phyloP scores from a whole-genome alignment of 2,888 invertebrate species.

The Drymonia ruficornis region DNA sequence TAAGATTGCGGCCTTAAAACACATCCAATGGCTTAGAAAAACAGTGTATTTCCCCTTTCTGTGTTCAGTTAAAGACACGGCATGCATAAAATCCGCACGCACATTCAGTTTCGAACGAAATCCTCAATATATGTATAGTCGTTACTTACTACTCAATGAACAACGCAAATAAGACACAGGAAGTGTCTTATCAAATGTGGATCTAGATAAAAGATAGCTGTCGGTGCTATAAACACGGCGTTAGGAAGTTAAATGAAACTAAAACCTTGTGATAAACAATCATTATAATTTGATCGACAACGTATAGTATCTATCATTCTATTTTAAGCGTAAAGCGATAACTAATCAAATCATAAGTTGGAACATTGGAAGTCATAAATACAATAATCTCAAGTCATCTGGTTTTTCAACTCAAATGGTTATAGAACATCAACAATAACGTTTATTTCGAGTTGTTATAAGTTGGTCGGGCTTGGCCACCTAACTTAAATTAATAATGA shows the following conservation, averaged over 20 bases:
- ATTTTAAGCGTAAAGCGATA: constrained; percentile 15
- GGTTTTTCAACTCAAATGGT: not conserved
- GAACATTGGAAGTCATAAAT: constrained; percentile 1
- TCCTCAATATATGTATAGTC: no score
- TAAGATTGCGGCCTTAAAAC: no score
- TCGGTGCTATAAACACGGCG: not conserved
- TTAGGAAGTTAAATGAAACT: not conserved
- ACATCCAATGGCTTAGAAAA: no score
- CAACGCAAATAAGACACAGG: no score
- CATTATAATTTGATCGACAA: constrained; percentile 38
- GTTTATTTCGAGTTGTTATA: not conserved
- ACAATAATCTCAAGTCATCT: not conserved
- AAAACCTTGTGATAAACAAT: constrained; percentile 21
- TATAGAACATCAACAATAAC: not conserved
- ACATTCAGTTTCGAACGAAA: no score
- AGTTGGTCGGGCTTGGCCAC: constrained; percentile 1
- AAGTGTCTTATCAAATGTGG: constrained; percentile 1
- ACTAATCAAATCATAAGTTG: not conserved
- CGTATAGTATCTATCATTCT: constrained; percentile 20
- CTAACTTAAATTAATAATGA: no score
- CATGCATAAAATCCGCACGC: no score
- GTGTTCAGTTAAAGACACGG: no score
- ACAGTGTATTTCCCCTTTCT: no score
- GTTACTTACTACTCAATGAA: no score
- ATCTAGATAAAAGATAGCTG: not conserved